Evolutionary conservation across 2,113 vertebrate genomes (phyloP).

Genomic region (Trichechus manatus): DNA sequence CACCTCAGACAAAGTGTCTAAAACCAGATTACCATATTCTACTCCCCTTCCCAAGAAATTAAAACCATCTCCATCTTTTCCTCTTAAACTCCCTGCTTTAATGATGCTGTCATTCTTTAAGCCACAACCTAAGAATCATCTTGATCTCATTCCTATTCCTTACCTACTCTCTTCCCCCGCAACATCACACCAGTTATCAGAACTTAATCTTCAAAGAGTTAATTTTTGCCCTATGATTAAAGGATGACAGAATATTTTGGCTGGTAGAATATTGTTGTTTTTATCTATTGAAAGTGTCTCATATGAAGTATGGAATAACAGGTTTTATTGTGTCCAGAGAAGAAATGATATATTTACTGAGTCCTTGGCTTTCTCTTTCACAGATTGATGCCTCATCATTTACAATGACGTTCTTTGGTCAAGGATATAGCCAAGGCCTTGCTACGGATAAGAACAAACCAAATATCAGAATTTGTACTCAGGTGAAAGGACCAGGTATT

Average conservation of each 20-base stretch:
- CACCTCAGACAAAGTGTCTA: neutral
- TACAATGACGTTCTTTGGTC: conserved; percentile 93
- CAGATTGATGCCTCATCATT: conserved; percentile 95
- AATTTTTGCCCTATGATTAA: neutral
- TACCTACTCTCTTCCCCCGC: neutral
- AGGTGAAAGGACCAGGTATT: conserved; percentile 96
- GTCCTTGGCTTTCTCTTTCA: conserved; percentile 65
- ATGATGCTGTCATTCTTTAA: neutral
- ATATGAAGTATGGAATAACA: neutral
- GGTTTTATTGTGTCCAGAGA: neutral
- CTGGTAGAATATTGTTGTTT: neutral
- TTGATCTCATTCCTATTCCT: neutral
- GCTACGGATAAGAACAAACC: conserved; percentile 91
- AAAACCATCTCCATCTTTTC: neutral
- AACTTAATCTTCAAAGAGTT: conserved; percentile 15
- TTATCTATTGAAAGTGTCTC: conserved; percentile 19
- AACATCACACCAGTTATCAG: neutral
- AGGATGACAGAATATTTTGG: neutral
- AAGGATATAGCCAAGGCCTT: conserved; percentile 93
- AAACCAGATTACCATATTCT: neutral
- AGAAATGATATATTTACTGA: neutral
- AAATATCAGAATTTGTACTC: conserved; percentile 93
- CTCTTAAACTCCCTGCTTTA: neutral
- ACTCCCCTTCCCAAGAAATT: neutral
- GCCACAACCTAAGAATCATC: neutral